Base-by-base conservation (phyloP, 1,140 invertebrate genomes). In the Macrotrachela quadricornifera region DNA sequence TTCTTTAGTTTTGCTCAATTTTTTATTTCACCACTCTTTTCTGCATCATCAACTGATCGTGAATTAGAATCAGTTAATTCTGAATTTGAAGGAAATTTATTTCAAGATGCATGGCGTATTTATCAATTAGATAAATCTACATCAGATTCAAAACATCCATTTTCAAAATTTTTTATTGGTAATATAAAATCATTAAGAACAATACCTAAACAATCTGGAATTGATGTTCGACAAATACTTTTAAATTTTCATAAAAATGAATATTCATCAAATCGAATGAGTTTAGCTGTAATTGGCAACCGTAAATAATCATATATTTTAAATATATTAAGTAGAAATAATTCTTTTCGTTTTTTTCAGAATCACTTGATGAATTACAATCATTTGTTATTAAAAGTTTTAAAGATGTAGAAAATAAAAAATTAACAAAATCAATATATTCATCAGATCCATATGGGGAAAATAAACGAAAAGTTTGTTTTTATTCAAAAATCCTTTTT, bases 31-130 rank as follows among this genome's bases (percentile, higher is more conserved):
- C 91, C 91, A 0, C 70, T 94, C 0, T 94, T 96, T 65, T 91
- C 85, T 30, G 80, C 87, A 63, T 77, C 76, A 57, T 80, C 81
- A 10, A 91, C 86, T 0, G 84, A 86, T 36, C 70, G 86, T 13
- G 91, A 97, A 73, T 75, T 96, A 14, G 88, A 85, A 72, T 88
- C 90, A 18, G 86, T 96, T 0, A 78, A 95, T 72, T 90, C 83
- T 0, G 91, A 97, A 64, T 83, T 95, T 67, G 82, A 87, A 60
- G 92, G 94, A 70, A 96, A 95, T 73, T 62, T 86, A 14, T 77
- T 79, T 1, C 82, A 76, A 60, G 88, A 96, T 71, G 68, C 74
- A 0, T 92, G 87, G 87, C 72, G 90, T 47, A 65, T 84, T 13
- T 76, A 80, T 66, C 87, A 91, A 69, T 69, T 96, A 8, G 83